Base-by-base conservation (phyloP, 1,140 invertebrate species). In the Schlechtendalia chinensis region DNA sequence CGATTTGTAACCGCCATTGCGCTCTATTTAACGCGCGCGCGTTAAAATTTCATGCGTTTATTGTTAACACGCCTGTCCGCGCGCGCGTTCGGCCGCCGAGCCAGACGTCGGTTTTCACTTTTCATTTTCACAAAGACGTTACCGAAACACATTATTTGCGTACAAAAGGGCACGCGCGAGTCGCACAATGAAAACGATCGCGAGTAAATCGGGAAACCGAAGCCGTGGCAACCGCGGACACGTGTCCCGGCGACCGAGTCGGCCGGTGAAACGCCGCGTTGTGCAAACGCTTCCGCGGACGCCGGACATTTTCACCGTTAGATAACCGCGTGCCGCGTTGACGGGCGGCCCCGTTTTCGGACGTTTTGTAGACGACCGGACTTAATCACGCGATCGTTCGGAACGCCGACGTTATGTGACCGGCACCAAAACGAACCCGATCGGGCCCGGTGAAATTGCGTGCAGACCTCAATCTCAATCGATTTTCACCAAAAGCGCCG, bases 71-170 rank as follows among this genome's bases (percentile, higher is more conserved):
- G 54, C 12, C n/a, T 59, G 32, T 58, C 45, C 56, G 39, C 29
- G 74, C 53, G 74, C 53, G 50, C 32, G 63, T 39, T 45, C 50
- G n/a, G 24, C 54, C 39, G 58, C 17, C 56, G 16, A 22, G 24
- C 59, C 74, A 24, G 45, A 77, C 56, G 39, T 58, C 16, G 74
- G 59, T 77, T 77, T 77, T 77, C 74, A 77, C 74, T 77, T 77
- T 77, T 77, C 53, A 59, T 77, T 77, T 77, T 77, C 74, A 77
- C 39, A 50, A 24, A 69, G 45, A 69, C 74, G 32, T 59, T 10
- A 39, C 56, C 45, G 32, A 77, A 24, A 59, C 59, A 39, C 39
- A 8, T 24, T 39, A n/a, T 39, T 67, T 27, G 6, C 63, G n/a
- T n/a, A 39, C 32, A 39, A 72, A 72, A 72, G 10, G 50, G 17